Base-by-base conservation (phyloP, 2,113 vertebrate species). In the Amblyornis subalaris region DNA sequence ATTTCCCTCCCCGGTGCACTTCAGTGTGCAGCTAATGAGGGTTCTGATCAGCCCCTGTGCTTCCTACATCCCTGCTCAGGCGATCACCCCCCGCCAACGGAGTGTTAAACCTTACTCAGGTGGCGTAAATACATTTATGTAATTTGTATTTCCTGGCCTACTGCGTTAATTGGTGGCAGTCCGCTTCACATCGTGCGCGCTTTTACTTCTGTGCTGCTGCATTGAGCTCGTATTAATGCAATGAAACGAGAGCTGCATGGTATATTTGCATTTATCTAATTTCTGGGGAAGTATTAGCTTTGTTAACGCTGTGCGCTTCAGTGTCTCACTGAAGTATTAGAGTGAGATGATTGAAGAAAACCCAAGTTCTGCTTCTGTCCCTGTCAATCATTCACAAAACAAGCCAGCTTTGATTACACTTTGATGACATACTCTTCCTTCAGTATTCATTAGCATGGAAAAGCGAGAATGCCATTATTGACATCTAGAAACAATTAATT, bases 21-120 rank as follows among this genome's bases (percentile, higher is more conserved):
- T 33, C 18, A 5, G 33, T 16, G 86, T 80, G 64, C 74, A 86
- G 40, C 51, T 94, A 86, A 88, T 88, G 38, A 81, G 48, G 24
- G 40, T 5, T 90, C 51, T 94, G 78, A 86, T 85, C 25, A 94
- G 19, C 44, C 40, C 15, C 1, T n/a, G 42, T 58, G 16, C 70
- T 71, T 83, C 55, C 65, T 7, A 12, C 48, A 24, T 19, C 40
- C 50, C 50, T 25, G 28, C 58, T 80, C 71, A 48, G 42, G 60
- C 55, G 0, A 85, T 94, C 4, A 9, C 36, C 17, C 21, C 61
- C 55, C 28, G 47, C 65, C 70, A 38, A 9, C 2, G 15, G 21
- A 45, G 85, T 24, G 40, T 23, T 78, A 81, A 89, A 67, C 40
- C 53, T 44, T 14, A 5, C n/a, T 86, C 51, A 28, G 61, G 53